Conservation (phyloP, 1,140 invertebrate genomes). For the Goniozus legneri region DNA sequence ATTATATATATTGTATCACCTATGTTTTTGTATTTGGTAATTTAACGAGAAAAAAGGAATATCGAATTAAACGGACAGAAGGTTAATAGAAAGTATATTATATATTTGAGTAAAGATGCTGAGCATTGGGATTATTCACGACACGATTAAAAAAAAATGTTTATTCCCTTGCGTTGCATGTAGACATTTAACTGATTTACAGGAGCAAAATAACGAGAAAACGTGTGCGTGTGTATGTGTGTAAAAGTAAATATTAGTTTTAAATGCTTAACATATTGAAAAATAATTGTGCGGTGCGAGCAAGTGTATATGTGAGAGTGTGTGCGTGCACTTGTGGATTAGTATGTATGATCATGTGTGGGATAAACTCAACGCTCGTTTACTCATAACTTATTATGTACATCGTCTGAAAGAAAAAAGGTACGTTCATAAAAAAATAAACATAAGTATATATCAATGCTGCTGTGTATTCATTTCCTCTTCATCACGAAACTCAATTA, state of each 20-base stretch:
- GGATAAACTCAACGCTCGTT: slow-evolving; percentile 51
- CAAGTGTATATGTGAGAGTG: slow-evolving; percentile 14
- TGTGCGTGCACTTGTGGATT: too few species aligned
- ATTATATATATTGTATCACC: slow-evolving; percentile 46
- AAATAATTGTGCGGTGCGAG: background rate
- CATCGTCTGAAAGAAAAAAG: slow-evolving; percentile 41
- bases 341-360: slow-evolving; percentile 32
- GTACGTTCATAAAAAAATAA: slow-evolving; percentile 50
- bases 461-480: slow-evolving; percentile 19
- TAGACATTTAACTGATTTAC: too few species aligned
- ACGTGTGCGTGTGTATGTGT: slow-evolving; percentile 33
- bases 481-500: background rate
- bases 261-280: slow-evolving; percentile 4
- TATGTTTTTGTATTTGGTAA: slow-evolving; percentile 55
- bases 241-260: slow-evolving; percentile 20
- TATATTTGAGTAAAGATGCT: slow-evolving; percentile 50
- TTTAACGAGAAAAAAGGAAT: slow-evolving; percentile 42
- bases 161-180: too few species aligned
- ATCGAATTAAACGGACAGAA: slow-evolving; percentile 44
- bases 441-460: slow-evolving; percentile 49
- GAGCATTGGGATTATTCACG: slow-evolving; percentile 48
- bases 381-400: slow-evolving; percentile 55
- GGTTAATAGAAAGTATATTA: slow-evolving; percentile 50
- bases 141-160: slow-evolving; percentile 19
- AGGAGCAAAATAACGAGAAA: too few species aligned